These are phyloP conservation scores for Synanceia verrucosa DNA, from an alignment of 2,797 vertebrate species.

Conservation along the genomic window DNA sequence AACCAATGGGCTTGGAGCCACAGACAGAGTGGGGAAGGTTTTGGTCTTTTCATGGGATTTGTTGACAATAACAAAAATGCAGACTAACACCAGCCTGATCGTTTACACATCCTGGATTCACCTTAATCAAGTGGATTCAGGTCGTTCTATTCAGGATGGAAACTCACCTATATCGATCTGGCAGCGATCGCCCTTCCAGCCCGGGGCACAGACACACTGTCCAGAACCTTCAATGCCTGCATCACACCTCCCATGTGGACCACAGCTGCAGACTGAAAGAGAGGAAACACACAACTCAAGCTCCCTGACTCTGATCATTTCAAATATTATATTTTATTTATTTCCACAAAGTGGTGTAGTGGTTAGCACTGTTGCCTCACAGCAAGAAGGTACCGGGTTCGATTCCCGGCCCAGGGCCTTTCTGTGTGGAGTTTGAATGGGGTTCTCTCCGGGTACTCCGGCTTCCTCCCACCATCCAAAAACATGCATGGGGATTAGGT, in stretches of 20 bases:
- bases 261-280: conserved; percentile 86
- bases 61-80: not conserved
- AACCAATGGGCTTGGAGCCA: not conserved
- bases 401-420: too few species aligned
- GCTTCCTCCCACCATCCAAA: too few species aligned
- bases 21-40: not conserved
- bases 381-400: too few species aligned
- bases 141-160: not conserved
- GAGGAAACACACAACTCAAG: conserved; percentile 6
- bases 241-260: conserved; percentile 83
- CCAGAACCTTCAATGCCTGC: conserved; percentile 88
- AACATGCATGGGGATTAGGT: too few species aligned
- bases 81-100: not conserved
- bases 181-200: conserved; percentile 88
- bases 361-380: too few species aligned
- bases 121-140: not conserved
- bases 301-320: not conserved
- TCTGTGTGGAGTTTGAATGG: too few species aligned
- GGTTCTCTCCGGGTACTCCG: too few species aligned
- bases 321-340: too few species aligned
- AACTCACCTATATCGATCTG: conserved; percentile 85
- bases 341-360: too few species aligned
- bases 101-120: not conserved
- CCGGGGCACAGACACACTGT: conserved; percentile 86
- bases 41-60: not conserved